These are phyloP conservation scores for Axis porcinus DNA, from an alignment of 2,113 vertebrate species.

Conservation along the genomic window DNA sequence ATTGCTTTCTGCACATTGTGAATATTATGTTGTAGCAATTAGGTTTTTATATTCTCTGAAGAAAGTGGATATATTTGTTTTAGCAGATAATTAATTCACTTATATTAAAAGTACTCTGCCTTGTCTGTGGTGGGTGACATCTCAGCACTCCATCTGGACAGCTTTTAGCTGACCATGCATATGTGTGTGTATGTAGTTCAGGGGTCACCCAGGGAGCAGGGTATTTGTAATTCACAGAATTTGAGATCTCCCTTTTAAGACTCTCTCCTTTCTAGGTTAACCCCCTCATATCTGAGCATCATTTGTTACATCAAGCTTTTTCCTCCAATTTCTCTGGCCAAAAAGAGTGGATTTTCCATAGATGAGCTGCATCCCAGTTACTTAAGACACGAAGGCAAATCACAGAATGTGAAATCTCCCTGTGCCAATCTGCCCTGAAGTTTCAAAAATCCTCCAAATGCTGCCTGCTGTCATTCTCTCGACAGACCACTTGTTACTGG, in stretches of 20 bases:
- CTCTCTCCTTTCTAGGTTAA: not conserved
- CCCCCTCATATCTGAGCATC: not conserved
- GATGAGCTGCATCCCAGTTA: not conserved
- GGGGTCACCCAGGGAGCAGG: not conserved
- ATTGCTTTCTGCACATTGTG: not conserved
- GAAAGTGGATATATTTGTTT: not conserved
- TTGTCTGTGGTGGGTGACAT: not conserved
- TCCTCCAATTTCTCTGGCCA: not conserved
- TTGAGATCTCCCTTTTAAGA: not conserved
- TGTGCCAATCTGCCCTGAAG: not conserved
- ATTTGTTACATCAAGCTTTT: not conserved
- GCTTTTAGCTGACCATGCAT: not conserved
- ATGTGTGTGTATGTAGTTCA: not conserved
- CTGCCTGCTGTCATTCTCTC: not conserved
- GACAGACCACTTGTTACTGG: too few species aligned
- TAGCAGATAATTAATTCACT: not conserved
- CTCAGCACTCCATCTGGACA: not conserved
- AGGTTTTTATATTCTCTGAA: not conserved
- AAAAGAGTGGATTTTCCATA: not conserved
- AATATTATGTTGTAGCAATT: not conserved
- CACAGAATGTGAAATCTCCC: not conserved
- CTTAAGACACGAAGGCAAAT: not conserved
- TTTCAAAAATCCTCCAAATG: not conserved
- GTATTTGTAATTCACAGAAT: not conserved
- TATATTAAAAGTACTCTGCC: not conserved